Evolutionary conservation across 1,140 invertebrate genomes (phyloP).

Genomic region (Dendrolimus punctatus): DNA sequence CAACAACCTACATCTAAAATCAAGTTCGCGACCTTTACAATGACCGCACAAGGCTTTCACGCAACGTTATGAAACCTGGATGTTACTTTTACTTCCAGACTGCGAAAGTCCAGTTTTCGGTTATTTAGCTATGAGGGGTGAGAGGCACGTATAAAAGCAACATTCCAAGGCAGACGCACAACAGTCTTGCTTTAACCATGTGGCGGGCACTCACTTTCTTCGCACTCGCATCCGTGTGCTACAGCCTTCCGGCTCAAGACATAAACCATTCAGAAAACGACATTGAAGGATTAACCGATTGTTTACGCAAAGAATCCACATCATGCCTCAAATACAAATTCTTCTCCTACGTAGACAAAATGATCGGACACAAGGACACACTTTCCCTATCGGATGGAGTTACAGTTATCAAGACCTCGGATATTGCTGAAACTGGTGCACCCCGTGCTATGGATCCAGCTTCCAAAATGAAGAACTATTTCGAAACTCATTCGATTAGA

Average conservation of each 20-base stretch:
- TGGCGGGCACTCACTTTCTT: slow-evolving; percentile 63
- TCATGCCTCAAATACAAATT: slow-evolving; percentile 89
- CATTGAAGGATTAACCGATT: slow-evolving; percentile 82
- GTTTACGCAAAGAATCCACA: slow-evolving; percentile 84
- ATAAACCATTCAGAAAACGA: slow-evolving; percentile 79
- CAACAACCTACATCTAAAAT: slow-evolving; percentile 1
- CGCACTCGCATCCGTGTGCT: slow-evolving; percentile 65
- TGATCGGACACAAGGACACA: slow-evolving; percentile 82
- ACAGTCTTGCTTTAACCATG: slow-evolving; percentile 40
- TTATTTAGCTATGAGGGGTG: slow-evolving; percentile 36
- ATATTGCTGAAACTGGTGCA: slow-evolving; percentile 78
- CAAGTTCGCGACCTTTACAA: slow-evolving; percentile 46
- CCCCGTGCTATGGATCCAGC: slow-evolving; percentile 80
- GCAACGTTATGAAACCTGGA: slow-evolving; percentile 56
- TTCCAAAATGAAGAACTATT: slow-evolving; percentile 80
- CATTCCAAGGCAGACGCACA: slow-evolving; percentile 35
- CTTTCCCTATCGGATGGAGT: slow-evolving; percentile 86
- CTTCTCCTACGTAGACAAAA: slow-evolving; percentile 87
- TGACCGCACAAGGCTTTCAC: slow-evolving; percentile 45
- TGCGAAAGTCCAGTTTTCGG: slow-evolving; percentile 49
- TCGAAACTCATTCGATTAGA: slow-evolving; percentile 84
- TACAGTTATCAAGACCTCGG: slow-evolving; percentile 83
- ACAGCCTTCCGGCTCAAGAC: slow-evolving; percentile 80
- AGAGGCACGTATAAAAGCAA: slow-evolving; percentile 40
- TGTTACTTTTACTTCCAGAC: slow-evolving; percentile 59